Base-by-base conservation (phyloP, 2,113 vertebrate species). In the Antechinus stuartii region DNA sequence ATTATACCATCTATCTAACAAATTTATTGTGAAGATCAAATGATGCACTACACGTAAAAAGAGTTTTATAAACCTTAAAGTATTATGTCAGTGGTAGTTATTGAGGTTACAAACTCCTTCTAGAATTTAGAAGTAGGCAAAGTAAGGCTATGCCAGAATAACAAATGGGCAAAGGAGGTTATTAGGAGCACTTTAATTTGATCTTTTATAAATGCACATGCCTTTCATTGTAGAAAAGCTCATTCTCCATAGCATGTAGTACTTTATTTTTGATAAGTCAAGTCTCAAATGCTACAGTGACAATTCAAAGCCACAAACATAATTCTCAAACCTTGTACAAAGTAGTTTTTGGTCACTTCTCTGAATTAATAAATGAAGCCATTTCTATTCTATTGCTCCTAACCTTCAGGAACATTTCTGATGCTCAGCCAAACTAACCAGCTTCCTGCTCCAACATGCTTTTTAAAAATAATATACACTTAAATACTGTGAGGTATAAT, bases 401-500 rank as follows among this genome's bases (percentile, higher is more conserved):
- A 94, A 95, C 68, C 97, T 92, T 90, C 89, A 0, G 0, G 92
- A 97, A 95, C 95, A 95, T 97, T 97, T 98, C 97, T 96, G 90
- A 96, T 96, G 96, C 92, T 95, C 95, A 96, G 96, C 97, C 95
- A 96, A 96, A 96, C 94, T 97, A 95, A 97, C 92, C 93, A 97
- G 95, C 93, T 96, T 97, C 94, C 84, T 97, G 98, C 96, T 97
- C 96, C 92, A 92, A 98, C 98, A 96, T 97, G 98, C 97, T 96
- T 92, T 95, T 61, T 57, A 89, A 76, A 97, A 57, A 61, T 23
- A 55, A 55, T 0, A 8, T 52, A 42, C 0, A 24, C 89, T 95
- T 97, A 94, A 97, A 95, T 93, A 95, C 95, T 96, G 96, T 96
- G 97, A 97, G 97, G 96, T 98, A 91, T 95, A 97, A 97, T 98